Percentiles rank a stretch among this genome's conserved stretches.
Conservation (phyloP, 2,888 invertebrate genomes). For the Pterostichus madidus region DNA sequence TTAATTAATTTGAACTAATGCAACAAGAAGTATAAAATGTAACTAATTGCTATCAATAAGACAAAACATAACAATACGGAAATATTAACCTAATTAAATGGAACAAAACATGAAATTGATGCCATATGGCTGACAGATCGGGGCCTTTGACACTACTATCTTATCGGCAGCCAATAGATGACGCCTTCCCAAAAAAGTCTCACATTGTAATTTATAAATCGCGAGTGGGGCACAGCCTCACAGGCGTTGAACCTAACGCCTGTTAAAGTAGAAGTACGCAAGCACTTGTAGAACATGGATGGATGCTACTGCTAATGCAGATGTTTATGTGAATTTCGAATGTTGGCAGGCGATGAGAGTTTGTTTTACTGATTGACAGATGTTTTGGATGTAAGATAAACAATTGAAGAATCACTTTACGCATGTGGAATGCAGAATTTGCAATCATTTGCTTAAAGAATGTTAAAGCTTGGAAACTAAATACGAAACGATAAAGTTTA, state of each 20-base stretch:
- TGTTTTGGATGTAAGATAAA: constrained; percentile 33
- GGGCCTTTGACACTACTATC: constrained; percentile 56
- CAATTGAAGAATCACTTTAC: constrained; percentile 24
- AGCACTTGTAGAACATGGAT: background rate
- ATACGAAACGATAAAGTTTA: background rate
- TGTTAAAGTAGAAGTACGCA: background rate
- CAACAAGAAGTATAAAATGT: background rate
- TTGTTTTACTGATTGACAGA: constrained; percentile 35
- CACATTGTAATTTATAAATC: constrained; percentile 10
- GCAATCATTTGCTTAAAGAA: background rate
- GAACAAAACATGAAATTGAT: constrained; percentile 34
- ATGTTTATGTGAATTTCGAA: constrained; percentile 29
- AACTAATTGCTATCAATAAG: constrained; percentile 23
- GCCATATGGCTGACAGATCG: constrained; percentile 60
- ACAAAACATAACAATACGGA: constrained; percentile 24
- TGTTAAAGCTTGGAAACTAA: background rate
- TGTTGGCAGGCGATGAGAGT: constrained; percentile 32
- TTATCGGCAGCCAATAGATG: constrained; percentile 36
- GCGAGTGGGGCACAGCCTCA: background rate
- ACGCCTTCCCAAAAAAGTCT: constrained; percentile 28
- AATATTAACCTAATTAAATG: constrained; percentile 43
- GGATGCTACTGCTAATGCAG: constrained; percentile 11
- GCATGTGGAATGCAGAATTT: constrained; percentile 8
- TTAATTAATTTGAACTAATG: background rate
- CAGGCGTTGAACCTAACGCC: constrained; percentile 17